These are phyloP conservation scores for Diploptera punctata DNA, from an alignment of 2,888 invertebrate species.

Conservation along the genomic window DNA sequence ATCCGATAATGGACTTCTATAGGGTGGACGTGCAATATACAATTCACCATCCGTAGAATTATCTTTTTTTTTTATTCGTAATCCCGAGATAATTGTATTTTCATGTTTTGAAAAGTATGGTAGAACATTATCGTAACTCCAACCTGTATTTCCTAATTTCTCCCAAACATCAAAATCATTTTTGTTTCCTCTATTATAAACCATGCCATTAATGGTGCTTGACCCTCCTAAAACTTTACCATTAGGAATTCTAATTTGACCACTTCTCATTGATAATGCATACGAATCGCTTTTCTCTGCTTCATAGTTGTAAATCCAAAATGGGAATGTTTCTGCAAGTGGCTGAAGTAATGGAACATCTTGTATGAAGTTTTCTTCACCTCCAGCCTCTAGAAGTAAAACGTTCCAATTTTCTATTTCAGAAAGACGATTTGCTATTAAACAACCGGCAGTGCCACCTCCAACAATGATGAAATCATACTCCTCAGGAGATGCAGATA, in stretches of 20 bases:
- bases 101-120: not conserved
- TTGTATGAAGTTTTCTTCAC: not conserved
- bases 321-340: not conserved
- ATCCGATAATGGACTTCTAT: not conserved
- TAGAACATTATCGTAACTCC: not conserved
- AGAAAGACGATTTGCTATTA: not conserved
- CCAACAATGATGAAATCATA: not conserved
- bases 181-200: not conserved
- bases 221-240: not conserved
- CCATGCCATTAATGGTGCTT: not conserved
- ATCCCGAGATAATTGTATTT: not conserved
- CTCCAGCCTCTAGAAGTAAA: not conserved
- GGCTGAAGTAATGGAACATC: not conserved
- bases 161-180: not conserved
- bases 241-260: not conserved
- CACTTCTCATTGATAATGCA: not conserved
- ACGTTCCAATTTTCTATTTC: not conserved
- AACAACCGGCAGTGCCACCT: not conserved
- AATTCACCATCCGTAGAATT: not conserved
- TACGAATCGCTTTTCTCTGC: not conserved
- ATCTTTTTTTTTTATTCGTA: not conserved
- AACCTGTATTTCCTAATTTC: not conserved
- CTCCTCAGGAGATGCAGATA: no score
- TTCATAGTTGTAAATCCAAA: not conserved
- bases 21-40: not conserved